Base-by-base conservation (phyloP, 2,888 invertebrate species). In the Pristionchus exspectatus region DNA sequence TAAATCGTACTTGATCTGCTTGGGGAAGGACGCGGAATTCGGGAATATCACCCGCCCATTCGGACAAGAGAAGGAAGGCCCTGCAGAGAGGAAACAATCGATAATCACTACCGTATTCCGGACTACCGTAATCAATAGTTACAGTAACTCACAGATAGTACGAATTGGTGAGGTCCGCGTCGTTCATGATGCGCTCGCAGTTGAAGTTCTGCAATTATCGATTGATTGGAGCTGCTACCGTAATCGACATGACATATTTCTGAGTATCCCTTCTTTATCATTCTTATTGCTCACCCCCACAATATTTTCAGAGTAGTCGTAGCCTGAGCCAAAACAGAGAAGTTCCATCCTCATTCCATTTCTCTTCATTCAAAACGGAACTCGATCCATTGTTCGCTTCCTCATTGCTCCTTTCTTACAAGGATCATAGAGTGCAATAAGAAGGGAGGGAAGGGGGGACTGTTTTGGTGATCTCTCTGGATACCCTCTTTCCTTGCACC, bases 21-120 rank as follows among this genome's bases (percentile, higher is more conserved):
- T 92, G 91, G 16, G 92, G 91, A 4, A 93, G 90, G 9, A 90
- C 88, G 27, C 92, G 91, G 85, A 93, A 93, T 33, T 93, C 93
- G 1, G 93, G 92, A 30, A 93, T 93, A 38, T 92, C 92, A 91
- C 93, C 92, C 38, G 93, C 93, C 93, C 93, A 93, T 54, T 93
- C 93, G 81, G 93, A 93, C 27, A 92, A 91, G 27, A 93, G 92
- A 2, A 93, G 92, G 88, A 93, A 93, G 10, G 92, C 91, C n/a
- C 93, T 90, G 87, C 44, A 87, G 38, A 4, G n/a, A 1, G 33
- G 9, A n/a, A 50, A 50, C 7, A 50, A 77, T 44, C 77, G 44
- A 77, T 77, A 77, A 44, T 77, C 30, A 38, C 63, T 33, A 63
- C 18, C 59, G 21, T 63, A 14, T 1, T 5, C 44, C 63, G 24